Conservation (phyloP, 2,113 vertebrate species). For the Alces alces region DNA sequence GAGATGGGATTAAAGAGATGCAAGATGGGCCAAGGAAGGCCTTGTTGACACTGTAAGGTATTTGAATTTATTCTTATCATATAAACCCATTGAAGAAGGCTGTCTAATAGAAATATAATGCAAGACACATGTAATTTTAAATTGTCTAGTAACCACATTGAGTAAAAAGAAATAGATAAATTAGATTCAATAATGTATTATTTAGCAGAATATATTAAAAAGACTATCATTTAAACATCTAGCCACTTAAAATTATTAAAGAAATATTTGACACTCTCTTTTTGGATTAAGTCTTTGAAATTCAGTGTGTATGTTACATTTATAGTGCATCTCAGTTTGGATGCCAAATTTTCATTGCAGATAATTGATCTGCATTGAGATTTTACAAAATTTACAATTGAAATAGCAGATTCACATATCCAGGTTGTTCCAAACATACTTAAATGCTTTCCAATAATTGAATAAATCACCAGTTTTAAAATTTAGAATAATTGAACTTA, state of each 20-base stretch:
- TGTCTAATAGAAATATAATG: neutral
- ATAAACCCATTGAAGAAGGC: neutral
- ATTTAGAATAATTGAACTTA: neutral
- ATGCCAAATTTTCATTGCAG: slow-evolving; percentile 1
- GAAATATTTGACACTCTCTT: neutral
- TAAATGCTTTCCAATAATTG: neutral
- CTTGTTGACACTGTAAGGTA: neutral
- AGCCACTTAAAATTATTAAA: slow-evolving; percentile 11
- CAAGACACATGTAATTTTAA: neutral
- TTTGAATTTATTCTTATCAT: neutral
- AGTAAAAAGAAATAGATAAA: neutral
- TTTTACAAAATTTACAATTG: slow-evolving; percentile 21
- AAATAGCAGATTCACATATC: neutral
- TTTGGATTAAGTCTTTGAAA: slow-evolving; percentile 27
- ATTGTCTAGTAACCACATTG: neutral
- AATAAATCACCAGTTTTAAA: neutral
- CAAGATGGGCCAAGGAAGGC: neutral
- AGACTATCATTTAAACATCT: neutral
- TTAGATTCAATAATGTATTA: neutral
- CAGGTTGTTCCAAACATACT: neutral
- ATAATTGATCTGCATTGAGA: neutral
- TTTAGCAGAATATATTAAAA: neutral
- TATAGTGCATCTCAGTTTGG: neutral
- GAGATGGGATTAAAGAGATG: neutral
- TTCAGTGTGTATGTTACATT: neutral